Evolutionary conservation across 1,140 invertebrate genomes (phyloP), one percentile per base, ranked within the genome.

Genomic region (Drosophila fuyamai): DNA sequence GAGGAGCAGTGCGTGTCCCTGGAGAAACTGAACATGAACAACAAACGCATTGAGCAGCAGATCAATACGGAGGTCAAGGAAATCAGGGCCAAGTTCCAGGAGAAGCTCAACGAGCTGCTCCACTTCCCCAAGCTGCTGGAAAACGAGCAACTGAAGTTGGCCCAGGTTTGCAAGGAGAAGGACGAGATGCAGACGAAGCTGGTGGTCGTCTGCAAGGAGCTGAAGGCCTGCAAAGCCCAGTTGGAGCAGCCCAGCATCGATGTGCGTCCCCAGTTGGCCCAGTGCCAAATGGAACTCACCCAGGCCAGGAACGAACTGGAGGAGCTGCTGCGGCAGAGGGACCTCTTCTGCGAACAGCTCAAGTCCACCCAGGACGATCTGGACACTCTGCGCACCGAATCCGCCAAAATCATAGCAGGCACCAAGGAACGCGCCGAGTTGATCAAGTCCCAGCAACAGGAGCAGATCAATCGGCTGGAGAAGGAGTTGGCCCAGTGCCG

Each of bases 21-120:
- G 36, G 95, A 96, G 50, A 94, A 96, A 71, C 95, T 96, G 93
- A 95, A 96, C 76, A 94, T 96, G 93, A 96, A 96, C 73, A 96
- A 96, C 74, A 94, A 94, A 6, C 93, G 95, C 56, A 96, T 96
- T 79, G 95, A 95, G 70, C 95, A 96, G 89, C 96, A 96, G 86
- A 95, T 96, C 29, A 95, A 95, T 71, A 86, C 95, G 9, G 96
- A 97, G 92, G 96, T 96, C 43, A 94, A 95, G 72, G 92, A 94
- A 66, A 95, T 96, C 6, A 96, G 96, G 86, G 95, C 95, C 92
- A 92, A 94, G 71, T 96, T 97, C 83, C 95, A 96, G 94, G 95
- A 96, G 76, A 96, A 96, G 90, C 92, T 96, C 7, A 94, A 95
- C 67, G 96, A 96, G 92, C 83, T 96, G 23, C 94, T 95, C 0